A percentile compares a stretch with the other conserved stretches of the same genome.
phyloP scores from a whole-genome alignment of 2,797 vertebrate genomes.

The Atherinosoma microstoma region DNA sequence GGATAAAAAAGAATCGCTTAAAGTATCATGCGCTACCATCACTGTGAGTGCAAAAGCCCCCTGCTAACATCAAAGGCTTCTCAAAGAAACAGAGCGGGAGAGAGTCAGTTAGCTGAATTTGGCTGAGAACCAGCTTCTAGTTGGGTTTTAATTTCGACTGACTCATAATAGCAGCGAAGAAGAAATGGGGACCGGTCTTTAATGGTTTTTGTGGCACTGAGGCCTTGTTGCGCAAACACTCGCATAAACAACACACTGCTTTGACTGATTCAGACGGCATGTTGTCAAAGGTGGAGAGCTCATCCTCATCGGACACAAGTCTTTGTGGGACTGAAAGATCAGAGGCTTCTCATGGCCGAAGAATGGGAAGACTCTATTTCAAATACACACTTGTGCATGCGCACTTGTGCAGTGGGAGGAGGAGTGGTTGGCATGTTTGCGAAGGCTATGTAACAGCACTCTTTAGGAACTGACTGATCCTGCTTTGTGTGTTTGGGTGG shows the following conservation, averaged over 20 bases:
- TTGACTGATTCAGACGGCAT: constrained; percentile 36
- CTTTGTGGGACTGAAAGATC: constrained; percentile 71
- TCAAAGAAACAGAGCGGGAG: constrained; percentile 84
- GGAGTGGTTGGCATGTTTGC: constrained; percentile 54
- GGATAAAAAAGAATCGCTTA: constrained; percentile 99
- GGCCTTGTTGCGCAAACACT: constrained; percentile 55
- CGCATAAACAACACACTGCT: constrained; percentile 58
- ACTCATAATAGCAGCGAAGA: constrained; percentile 69
- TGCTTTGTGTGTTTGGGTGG: constrained; percentile 52
- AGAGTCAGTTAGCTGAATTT: constrained; percentile 91
- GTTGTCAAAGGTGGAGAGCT: constrained; percentile 60
- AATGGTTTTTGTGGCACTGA: constrained; percentile 60
- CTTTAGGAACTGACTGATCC: constrained; percentile 46
- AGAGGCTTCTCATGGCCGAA: constrained; percentile 61
- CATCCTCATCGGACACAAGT: constrained; percentile 53
- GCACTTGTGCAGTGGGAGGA: constrained; percentile 30
- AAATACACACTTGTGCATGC: constrained; percentile 15
- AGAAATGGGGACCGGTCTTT: constrained; percentile 63
- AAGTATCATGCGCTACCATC: constrained; percentile 94
- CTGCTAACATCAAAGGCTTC: constrained; percentile 97
- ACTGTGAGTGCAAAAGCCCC: constrained; percentile 91
- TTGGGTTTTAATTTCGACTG: constrained; percentile 88
- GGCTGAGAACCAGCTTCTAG: constrained; percentile 92
- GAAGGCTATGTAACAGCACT: constrained; percentile 41
- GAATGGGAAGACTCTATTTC: constrained; percentile 48